Percentiles rank a stretch among this genome's conserved stretches.
phyloP scores from a whole-genome alignment of 1,140 invertebrate species.

The Reticulitermes speratus region DNA sequence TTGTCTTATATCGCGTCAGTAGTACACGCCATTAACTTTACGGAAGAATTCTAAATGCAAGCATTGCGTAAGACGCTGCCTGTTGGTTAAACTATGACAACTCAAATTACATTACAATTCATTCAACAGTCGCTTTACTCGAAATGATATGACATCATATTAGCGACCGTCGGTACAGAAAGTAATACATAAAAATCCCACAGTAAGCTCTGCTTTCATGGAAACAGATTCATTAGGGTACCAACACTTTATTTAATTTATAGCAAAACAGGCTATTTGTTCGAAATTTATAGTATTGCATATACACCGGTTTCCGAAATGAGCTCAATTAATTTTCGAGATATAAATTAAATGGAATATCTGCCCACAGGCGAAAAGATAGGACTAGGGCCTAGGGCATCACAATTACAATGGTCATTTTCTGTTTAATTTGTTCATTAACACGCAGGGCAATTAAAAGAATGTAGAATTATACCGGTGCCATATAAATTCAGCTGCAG shows the following conservation, averaged over 20 bases:
- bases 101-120: background rate
- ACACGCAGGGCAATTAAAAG: constrained; percentile 15
- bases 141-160: background rate
- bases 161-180: background rate
- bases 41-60: background rate
- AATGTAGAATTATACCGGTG: background rate
- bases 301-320: constrained; percentile 8
- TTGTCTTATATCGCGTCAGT: too few relatives aligned
- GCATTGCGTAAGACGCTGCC: background rate
- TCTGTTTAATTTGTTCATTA: constrained; percentile 17
- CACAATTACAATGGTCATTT: constrained; percentile 14
- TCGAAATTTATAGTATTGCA: constrained; percentile 14
- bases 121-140: background rate
- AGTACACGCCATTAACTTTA: too few relatives aligned
- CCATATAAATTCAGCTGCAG: background rate
- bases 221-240: background rate
- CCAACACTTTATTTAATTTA: constrained; percentile 15
- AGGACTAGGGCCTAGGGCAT: background rate
- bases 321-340: constrained; percentile 18
- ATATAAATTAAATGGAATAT: constrained; percentile 18
- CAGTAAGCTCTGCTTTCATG: background rate
- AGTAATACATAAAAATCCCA: background rate
- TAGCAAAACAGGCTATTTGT: constrained; percentile 12
- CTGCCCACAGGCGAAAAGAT: constrained; percentile 8
- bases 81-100: too few relatives aligned